Percentiles rank a stretch among this genome's conserved stretches.
phyloP scores from a whole-genome alignment of 2,113 vertebrate genomes.

The Laterallus jamaicensis region DNA sequence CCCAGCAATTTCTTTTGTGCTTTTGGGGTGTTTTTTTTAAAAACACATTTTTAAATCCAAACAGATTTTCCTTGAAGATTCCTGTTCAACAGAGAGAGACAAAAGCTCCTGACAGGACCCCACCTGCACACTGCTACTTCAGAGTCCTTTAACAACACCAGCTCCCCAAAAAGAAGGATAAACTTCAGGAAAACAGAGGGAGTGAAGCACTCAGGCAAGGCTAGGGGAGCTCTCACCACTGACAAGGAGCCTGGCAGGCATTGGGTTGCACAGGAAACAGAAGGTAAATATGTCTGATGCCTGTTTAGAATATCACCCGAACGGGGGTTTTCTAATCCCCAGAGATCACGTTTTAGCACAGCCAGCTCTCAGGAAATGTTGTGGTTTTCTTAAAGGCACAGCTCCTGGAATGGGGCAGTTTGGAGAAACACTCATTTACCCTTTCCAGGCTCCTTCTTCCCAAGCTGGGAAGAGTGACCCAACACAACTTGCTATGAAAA shows the following conservation, averaged over 20 bases:
- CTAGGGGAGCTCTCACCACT: not conserved
- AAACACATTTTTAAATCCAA: not conserved
- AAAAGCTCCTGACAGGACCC: not conserved
- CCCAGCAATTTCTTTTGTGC: not conserved
- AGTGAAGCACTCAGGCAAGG: not conserved
- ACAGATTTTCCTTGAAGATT: not conserved
- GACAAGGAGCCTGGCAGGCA: not conserved
- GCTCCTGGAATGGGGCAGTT: not conserved
- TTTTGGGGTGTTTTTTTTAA: not conserved
- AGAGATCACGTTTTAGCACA: not conserved
- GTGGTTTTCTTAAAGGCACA: constrained; percentile 45
- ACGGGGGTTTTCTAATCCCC: constrained; percentile 31
- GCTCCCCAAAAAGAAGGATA: not conserved
- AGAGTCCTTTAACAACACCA: not conserved
- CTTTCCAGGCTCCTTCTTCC: not conserved
- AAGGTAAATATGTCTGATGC: constrained; percentile 47
- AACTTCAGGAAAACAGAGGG: not conserved
- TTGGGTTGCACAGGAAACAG: constrained; percentile 51
- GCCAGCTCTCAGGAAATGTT: not conserved
- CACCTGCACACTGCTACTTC: not conserved
- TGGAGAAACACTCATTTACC: not conserved
- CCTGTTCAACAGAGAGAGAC: not conserved
- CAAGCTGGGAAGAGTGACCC: not conserved
- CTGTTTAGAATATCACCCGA: constrained; percentile 22
- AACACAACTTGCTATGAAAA: not conserved